A percentile compares a stretch with the other conserved stretches of the same genome.
Evolutionary conservation across 2,113 vertebrate genomes (phyloP).

Genomic region (Microtus pennsylvanicus): DNA sequence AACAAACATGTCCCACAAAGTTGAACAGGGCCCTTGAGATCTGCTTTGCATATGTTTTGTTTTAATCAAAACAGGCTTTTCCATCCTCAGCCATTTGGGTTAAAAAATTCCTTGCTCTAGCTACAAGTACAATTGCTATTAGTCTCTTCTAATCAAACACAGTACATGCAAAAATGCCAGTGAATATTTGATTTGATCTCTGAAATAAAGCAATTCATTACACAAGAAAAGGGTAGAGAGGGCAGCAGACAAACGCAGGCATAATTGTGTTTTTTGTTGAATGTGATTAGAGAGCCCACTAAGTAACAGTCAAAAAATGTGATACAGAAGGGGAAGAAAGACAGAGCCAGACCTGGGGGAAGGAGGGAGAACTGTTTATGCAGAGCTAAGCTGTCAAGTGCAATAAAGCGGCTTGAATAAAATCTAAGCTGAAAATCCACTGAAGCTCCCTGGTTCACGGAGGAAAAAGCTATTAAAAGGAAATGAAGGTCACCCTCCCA

Average conservation of each 20-base stretch:
- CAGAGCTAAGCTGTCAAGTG: slow-evolving; percentile 92
- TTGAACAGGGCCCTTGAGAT: slow-evolving; percentile 71
- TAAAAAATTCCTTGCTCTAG: slow-evolving; percentile 62
- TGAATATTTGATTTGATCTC: slow-evolving; percentile 83
- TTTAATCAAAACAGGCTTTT: slow-evolving; percentile 79
- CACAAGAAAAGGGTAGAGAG: slow-evolving; percentile 82
- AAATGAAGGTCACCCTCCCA: slow-evolving; percentile 98
- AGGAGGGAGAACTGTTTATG: slow-evolving; percentile 88
- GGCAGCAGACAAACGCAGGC: slow-evolving; percentile 86
- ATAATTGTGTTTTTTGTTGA: slow-evolving; percentile 86
- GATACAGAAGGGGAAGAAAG: slow-evolving; percentile 74
- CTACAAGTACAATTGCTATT: slow-evolving; percentile 73
- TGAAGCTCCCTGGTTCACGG: slow-evolving; percentile 93
- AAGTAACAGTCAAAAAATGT: slow-evolving; percentile 87
- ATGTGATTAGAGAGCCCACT: slow-evolving; percentile 87
- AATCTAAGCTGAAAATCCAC: slow-evolving; percentile 94
- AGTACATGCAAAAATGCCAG: slow-evolving; percentile 74
- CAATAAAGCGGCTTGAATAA: slow-evolving; percentile 93
- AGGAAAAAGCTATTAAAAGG: slow-evolving; percentile 93
- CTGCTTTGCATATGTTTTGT: slow-evolving; percentile 79
- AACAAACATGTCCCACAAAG: slow-evolving; percentile 77
- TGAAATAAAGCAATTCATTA: slow-evolving; percentile 86
- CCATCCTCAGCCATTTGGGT: slow-evolving; percentile 69
- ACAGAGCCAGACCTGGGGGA: slow-evolving; percentile 76
- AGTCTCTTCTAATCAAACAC: slow-evolving; percentile 84